A percentile compares a stretch with the other conserved stretches of the same genome.
phyloP scores from a whole-genome alignment of 2,113 vertebrate species.

The Myanophis thanlyinensis region DNA sequence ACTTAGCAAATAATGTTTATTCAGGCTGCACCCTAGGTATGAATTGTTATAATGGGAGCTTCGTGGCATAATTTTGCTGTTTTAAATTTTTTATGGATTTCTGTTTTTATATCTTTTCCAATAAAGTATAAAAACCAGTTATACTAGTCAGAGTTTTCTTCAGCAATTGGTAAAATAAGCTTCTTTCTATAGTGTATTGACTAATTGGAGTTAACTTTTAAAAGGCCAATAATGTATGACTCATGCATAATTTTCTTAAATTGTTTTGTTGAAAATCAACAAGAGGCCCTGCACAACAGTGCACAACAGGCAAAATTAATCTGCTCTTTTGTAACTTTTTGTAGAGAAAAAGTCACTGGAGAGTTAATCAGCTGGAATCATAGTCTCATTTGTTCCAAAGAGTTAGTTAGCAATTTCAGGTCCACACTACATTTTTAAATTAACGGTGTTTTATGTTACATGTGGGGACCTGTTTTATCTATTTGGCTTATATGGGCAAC shows the following conservation, averaged over 20 bases:
- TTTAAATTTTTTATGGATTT: conserved; percentile 59
- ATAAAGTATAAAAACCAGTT: conserved; percentile 32
- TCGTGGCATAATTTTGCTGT: conserved; percentile 61
- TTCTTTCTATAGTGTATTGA: neutral
- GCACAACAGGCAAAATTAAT: neutral
- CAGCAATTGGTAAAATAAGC: neutral
- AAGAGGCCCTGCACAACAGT: neutral
- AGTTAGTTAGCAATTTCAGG: neutral
- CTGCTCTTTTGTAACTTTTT: neutral
- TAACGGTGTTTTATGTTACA: neutral
- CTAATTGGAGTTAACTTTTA: neutral
- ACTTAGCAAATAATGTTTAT: conserved; percentile 55
- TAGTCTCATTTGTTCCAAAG: neutral
- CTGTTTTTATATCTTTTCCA: conserved; percentile 59
- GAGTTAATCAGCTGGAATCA: neutral
- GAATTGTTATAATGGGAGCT: conserved; percentile 64
- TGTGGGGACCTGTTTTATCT: neutral
- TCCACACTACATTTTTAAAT: neutral
- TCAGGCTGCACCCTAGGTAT: conserved; percentile 59
- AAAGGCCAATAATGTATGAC: conserved; percentile 5
- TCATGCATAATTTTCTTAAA: conserved; percentile 29
- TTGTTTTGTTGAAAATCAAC: conserved; percentile 6
- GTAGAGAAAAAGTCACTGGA: rapidly evolving
- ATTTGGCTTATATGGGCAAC: neutral
- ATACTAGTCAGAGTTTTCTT: neutral